Conservation (phyloP, 2,113 vertebrate genomes). For the Galeopterus variegatus region DNA sequence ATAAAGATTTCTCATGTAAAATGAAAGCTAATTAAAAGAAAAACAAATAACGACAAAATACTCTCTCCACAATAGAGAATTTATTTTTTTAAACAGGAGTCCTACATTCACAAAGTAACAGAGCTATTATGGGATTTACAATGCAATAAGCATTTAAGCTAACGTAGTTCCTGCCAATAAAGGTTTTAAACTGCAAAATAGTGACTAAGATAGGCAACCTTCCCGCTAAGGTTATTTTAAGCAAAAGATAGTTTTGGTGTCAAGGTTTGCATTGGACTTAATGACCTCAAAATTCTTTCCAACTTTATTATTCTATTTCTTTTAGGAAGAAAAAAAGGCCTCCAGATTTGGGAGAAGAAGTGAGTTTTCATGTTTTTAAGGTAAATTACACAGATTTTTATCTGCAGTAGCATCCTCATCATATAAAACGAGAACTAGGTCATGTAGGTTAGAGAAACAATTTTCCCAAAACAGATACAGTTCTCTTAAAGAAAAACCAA, state of each 20-base stretch:
- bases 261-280: neutral
- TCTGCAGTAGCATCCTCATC: neutral
- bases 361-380: neutral
- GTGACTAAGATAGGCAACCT: neutral
- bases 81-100: neutral
- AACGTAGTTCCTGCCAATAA: neutral
- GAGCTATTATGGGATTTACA: neutral
- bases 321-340: neutral
- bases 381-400: neutral
- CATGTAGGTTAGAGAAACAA: neutral
- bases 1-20: slow-evolving; percentile 12
- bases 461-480: neutral
- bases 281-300: neutral
- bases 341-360: slow-evolving; percentile 40
- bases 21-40: slow-evolving; percentile 44
- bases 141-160: slow-evolving; percentile 32
- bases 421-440: slow-evolving; percentile 44
- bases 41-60: slow-evolving; percentile 13
- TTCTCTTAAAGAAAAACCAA: neutral
- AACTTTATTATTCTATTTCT: slow-evolving; percentile 4
- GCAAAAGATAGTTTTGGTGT: neutral
- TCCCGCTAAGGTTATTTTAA: slow-evolving; percentile 42
- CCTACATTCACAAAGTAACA: neutral
- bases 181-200: neutral
- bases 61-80: neutral